Evolutionary conservation across 2,888 invertebrate genomes (phyloP), one percentile per base, ranked within the genome.

Genomic region (Lissonota sp.): DNA sequence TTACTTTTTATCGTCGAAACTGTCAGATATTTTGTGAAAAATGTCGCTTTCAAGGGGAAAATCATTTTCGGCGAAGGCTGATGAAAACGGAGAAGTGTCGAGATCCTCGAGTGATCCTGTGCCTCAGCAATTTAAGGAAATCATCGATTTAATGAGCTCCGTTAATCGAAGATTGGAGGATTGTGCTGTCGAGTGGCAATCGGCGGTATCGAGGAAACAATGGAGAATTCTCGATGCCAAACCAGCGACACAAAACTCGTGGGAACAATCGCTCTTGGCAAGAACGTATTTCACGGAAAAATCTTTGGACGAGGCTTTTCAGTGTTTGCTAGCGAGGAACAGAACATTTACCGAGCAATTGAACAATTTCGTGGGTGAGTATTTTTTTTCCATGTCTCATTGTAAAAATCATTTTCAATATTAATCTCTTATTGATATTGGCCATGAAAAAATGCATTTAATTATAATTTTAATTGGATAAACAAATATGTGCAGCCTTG

Each of bases 211-310:
- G 5, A 85, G 86, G 26, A 85, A 85, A 66, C 91, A 91, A 71
- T 91, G 90, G 91, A 86, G 86, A 83, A 85, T 88, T 26, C 73
- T 89, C 26, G 86, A 88, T 53, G 80, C 81, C 0, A 85, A 87
- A 64, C 62, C 84, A 6, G 67, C 44, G 7, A 44, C 80, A 7
- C 64, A 75, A 16, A 81, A 84, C 67, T 73, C 87, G 5, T 87
- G 87, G 86, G 87, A 89, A 69, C 83, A 86, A 42, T 87, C 89
- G 5, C 79, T 91, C 51, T 80, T 91, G 7, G 81, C 86, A 0
- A 80, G 90, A 74, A 91, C 88, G 5, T 91, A 90, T 79, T 91
- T 91, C 75, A 69, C 83, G 0, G 87, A 90, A 16, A 86, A 87
- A 83, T 80, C 69, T 62, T 80, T 90, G 26, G 91, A 91, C 70